These are phyloP conservation scores for Acanthiza pusilla DNA, from an alignment of 2,797 vertebrate genomes.

Conservation along the genomic window DNA sequence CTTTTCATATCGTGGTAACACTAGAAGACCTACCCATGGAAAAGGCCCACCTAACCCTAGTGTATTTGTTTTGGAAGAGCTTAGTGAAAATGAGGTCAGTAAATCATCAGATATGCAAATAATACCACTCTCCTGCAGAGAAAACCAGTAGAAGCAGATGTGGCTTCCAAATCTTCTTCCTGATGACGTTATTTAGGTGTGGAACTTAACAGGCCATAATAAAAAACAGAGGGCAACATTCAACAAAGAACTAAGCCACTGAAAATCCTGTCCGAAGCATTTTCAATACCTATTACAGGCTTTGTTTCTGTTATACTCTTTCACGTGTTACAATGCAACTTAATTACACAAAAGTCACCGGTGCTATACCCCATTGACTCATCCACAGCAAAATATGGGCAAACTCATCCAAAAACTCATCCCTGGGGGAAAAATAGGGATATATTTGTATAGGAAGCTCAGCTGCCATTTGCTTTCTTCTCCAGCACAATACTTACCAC, in stretches of 20 bases:
- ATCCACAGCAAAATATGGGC: neutral
- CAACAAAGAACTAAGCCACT: neutral
- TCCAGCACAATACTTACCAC: neutral
- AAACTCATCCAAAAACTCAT: neutral
- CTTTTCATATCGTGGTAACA: neutral
- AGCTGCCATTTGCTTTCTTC: neutral
- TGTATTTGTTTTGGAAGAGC: neutral
- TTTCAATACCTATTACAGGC: neutral
- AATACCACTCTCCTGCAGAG: neutral
- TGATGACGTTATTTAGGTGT: neutral
- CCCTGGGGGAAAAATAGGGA: neutral
- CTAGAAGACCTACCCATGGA: neutral
- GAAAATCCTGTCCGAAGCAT: neutral
- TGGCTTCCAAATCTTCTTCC: neutral
- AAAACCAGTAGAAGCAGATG: neutral
- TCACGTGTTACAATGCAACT: neutral
- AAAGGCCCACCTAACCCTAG: neutral
- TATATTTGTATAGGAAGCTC: neutral
- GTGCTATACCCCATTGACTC: neutral
- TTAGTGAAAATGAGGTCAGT: neutral
- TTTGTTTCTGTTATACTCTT: neutral
- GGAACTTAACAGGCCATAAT: neutral
- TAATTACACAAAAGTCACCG: neutral
- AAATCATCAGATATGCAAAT: constrained; percentile 16
- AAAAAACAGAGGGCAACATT: neutral